phyloP scores from a whole-genome alignment of 2,797 vertebrate genomes.

The Ispidina picta region DNA sequence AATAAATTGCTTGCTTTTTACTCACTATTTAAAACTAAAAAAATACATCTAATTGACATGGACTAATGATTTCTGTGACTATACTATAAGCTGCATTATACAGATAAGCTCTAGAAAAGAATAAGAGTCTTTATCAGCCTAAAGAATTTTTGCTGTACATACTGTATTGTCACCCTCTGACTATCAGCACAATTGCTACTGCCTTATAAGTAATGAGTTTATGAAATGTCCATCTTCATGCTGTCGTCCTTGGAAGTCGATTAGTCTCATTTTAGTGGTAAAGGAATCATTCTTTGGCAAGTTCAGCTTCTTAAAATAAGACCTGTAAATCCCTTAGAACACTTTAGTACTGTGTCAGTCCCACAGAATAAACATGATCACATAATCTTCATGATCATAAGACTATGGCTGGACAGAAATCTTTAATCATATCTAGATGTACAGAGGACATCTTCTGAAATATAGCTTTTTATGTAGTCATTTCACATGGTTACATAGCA shows the following conservation, averaged over 20 bases:
- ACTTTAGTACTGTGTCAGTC: not conserved
- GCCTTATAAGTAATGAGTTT: not conserved
- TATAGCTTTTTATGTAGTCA: not conserved
- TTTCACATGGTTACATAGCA: fast-evolving
- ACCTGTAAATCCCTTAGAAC: not conserved
- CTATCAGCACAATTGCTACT: not conserved
- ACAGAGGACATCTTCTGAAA: not conserved
- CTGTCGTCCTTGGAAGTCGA: not conserved
- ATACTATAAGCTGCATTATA: not conserved
- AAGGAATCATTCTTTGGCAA: not conserved
- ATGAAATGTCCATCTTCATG: not conserved
- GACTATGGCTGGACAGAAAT: not conserved
- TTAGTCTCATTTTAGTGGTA: not conserved
- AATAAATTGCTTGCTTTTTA: not conserved
- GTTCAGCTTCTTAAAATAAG: not conserved
- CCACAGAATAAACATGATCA: not conserved
- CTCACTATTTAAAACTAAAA: not conserved
- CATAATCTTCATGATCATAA: not conserved
- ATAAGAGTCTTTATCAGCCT: not conserved
- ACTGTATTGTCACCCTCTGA: not conserved
- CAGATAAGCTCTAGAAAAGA: not conserved
- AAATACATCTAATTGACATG: not conserved
- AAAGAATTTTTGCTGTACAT: not conserved
- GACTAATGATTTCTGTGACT: not conserved
- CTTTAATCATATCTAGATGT: not conserved